Evolutionary conservation across 2,797 vertebrate species (phyloP), one percentile per base, ranked within the genome.

Genomic region (Takifugu rubripes): DNA sequence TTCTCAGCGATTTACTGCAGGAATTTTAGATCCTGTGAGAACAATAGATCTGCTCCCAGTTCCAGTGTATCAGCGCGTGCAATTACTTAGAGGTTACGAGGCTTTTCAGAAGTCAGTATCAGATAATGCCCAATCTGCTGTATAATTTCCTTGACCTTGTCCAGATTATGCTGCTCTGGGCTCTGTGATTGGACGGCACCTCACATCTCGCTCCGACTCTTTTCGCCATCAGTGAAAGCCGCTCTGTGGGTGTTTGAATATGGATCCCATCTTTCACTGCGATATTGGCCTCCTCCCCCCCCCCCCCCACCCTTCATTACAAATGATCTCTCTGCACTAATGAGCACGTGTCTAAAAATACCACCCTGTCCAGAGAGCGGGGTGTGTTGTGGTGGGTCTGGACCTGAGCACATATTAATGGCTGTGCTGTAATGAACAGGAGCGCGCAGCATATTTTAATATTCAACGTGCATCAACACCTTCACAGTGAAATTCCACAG

Each of bases 301-400:
- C 72, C 70, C 72, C 63, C 64, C 64, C 66, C 54, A 73, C 79
- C 79, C 81, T 83, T 86, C 75, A 80, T 87, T 84, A 87, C 83
- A 87, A 89, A 89, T 83, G 82, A 88, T 88, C 83, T 85, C 77
- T 86, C 81, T 82, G 72, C 70, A 69, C 88, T 91, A 91, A 92
- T 91, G 88, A 90, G 86, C 76, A 79, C 84, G 76, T 49, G 85
- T 86, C 90, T 90, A 92, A 89, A 90, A 91, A 90, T 91, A 92
- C 77, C 76, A 75, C 74, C 54, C 77, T 73, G 76, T 84, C 84
- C 84, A 78, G 76, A 82, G 81, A 78, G 73, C 79, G 74, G 72
- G 74, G 79, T 85, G 78, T 86, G 87, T 89, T 82, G 74, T 69
- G 64, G 65, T 83, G 79, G 60, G 54, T 66, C 72, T 81, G 86